Base-by-base conservation (phyloP, 2,797 vertebrate genomes). In the Takifugu ocellatus region DNA sequence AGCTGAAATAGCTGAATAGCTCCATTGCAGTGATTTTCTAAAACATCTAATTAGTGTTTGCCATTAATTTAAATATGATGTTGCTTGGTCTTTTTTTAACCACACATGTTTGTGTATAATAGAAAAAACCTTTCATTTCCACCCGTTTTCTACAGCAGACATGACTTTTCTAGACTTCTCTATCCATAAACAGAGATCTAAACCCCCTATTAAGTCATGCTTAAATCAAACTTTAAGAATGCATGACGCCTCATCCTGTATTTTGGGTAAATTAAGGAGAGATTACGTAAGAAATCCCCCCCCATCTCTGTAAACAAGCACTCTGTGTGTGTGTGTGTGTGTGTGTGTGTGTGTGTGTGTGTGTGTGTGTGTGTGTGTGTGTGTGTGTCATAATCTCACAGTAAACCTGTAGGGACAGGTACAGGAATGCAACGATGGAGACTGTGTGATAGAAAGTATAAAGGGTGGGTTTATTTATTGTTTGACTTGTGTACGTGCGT, bases 321-420 rank as follows among this genome's bases (percentile, higher is more conserved):
- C n/a, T n/a, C n/a, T n/a, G 1, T 21, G 65, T 27, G 61, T 52
- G 57, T 48, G 50, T 48, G 68, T 52, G 57, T 43, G 17, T 21
- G 17, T 21, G 17, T 21, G 17, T 21, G 21, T 21, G 21, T 21
- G 21, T 21, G 21, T 21, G 21, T 21, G 21, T 21, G 21, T 21
- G 21, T 21, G 21, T 21, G 21, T 21, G 21, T 21, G 21, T 21
- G 21, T 21, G 65, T 27, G 61, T 52, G 57, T 48, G 50, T 48
- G 68, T 52, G 57, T 43, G 59, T 82, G 83, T 81, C 69, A 54
- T 82, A 79, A 81, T 69, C 72, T 7, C 45, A 66, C 47, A 26
- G 11, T 17, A 1, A 66, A 51, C 88, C 63, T 89, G 88, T 64
- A 70, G 55, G 58, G 67, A 49, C 88, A 87, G 59, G 86, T 54